These are phyloP conservation scores for Adrianichthys oophorus DNA, from an alignment of 2,797 vertebrate species.

Conservation along the genomic window DNA sequence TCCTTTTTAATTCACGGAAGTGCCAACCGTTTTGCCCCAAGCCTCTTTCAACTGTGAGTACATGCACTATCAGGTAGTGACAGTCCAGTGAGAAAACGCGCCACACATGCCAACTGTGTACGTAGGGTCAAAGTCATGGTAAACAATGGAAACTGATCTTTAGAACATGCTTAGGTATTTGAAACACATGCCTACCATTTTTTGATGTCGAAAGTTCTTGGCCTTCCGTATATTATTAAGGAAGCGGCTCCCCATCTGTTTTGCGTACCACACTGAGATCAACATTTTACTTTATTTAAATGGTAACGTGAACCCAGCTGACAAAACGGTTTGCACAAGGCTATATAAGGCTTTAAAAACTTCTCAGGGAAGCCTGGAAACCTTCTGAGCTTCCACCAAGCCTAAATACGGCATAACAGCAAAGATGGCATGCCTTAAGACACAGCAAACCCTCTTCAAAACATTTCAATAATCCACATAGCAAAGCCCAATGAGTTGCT, in stretches of 20 bases:
- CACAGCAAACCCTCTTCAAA: conserved; percentile 11
- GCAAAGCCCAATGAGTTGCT: conserved; percentile 31
- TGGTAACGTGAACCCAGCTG: conserved; percentile 21
- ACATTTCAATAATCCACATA: conserved; percentile 29
- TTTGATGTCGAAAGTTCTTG: conserved; percentile 68
- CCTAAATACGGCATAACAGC: conserved; percentile 11
- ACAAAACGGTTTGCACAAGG: conserved; percentile 28
- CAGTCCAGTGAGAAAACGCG: too few species aligned
- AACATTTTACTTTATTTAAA: conserved; percentile 69
- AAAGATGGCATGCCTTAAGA: conserved; percentile 15
- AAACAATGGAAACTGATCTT: too few species aligned
- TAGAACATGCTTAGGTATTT: not conserved
- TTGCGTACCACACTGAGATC: conserved; percentile 85
- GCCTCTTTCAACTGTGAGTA: too few species aligned
- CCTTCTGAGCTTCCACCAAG: conserved; percentile 18
- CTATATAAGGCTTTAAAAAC: conserved; percentile 28
- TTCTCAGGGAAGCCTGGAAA: conserved; percentile 11
- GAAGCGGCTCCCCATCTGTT: conserved; percentile 80
- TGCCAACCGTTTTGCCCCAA: too few species aligned
- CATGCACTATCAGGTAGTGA: too few species aligned
- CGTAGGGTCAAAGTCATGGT: too few species aligned
- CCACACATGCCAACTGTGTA: too few species aligned
- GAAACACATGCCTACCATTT: conserved; percentile 71
- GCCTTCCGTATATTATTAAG: conserved; percentile 79
- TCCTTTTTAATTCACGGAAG: too few species aligned